Base-by-base conservation (phyloP, 64 coral and sea anemone genomes). In the Stichodactyla mertensii region DNA sequence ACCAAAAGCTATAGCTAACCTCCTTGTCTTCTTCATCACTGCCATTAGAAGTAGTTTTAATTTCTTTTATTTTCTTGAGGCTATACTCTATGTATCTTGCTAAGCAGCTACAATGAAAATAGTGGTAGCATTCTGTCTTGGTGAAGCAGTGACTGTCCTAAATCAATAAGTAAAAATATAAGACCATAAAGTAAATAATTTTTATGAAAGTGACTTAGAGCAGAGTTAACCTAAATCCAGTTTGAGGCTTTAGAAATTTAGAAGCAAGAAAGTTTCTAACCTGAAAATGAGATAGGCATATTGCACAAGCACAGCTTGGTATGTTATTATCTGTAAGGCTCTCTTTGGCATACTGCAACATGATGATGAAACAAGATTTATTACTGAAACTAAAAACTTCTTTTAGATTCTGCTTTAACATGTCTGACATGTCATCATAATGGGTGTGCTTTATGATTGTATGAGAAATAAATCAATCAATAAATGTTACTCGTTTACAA, bases 281-380 rank as follows among this genome's bases (percentile, higher is more conserved):
- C 90, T 94, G 89, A 82, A 99, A 99, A 82, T 99, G 93, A 14
- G 90, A 87, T 27, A 95, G 84, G 55, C 97, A 99, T 66, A 99
- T 99, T 22, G 93, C 97, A 90, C 97, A 99, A 13, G 91, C 88
- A 88, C 97, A 99, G 77, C 92, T 99, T 6, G 97, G 97, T 8
- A 94, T 86, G 53, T 99, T 99, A 86, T 99, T 99, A 61, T 99
- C 97, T 61, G 97, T 95, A 19, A 99, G 77, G 78, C 97, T 92
- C 26, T 99, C 97, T 77, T 99, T 99, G 6, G 97, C 90, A 83
- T 99, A 95, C 97, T 99, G 59, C 10, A 84, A 53, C 79, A 57
- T 16, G 7, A 85, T 69, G 23, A 79, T 31, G 19, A 86, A 45
- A 4, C 4, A 20, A n/a, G 62, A 61, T 1, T 16, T 15, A 16